Evolutionary conservation across 2,888 invertebrate species (phyloP).

Genomic region (Spatulosminthurus flaviceps): DNA sequence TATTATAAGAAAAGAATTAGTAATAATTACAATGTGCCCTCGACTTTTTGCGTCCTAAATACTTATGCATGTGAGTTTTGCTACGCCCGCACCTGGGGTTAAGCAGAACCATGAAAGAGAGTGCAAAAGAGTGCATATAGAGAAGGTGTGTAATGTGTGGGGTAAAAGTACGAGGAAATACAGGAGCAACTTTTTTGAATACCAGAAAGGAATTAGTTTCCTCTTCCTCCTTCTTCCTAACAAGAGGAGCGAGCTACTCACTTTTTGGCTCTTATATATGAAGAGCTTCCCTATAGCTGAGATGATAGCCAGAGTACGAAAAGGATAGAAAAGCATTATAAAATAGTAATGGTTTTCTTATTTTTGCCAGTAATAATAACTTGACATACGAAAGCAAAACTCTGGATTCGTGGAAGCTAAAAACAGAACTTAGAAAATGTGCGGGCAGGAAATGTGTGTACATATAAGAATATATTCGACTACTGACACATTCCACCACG

Average conservation of each 20-base stretch:
- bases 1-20: slow-evolving; percentile 2
- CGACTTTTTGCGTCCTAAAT: too few species aligned
- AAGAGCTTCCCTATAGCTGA: background rate
- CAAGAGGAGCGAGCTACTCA: background rate
- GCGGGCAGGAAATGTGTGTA: too few species aligned
- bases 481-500: too few species aligned
- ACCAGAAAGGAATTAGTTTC: slow-evolving; percentile 32
- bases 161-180: background rate
- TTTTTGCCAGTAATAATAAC: slow-evolving; percentile 13
- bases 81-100: background rate
- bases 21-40: background rate
- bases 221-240: slow-evolving; percentile 27
- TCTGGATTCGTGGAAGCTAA: slow-evolving; percentile 32
- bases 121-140: background rate
- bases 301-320: slow-evolving; percentile 9
- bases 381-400: background rate
- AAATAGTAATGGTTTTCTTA: slow-evolving; percentile 35
- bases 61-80: background rate
- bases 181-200: slow-evolving; percentile 24
- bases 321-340: slow-evolving; percentile 20
- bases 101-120: too few species aligned
- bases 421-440: slow-evolving; percentile 6
- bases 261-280: slow-evolving; percentile 28
- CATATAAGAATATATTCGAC: too few species aligned
- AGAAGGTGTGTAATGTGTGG: background rate